Percentiles rank a stretch among this genome's conserved stretches.
Conservation (phyloP, 35 echinoderm and acorn worm genomes). For the Eucidaris tribuloides region DNA sequence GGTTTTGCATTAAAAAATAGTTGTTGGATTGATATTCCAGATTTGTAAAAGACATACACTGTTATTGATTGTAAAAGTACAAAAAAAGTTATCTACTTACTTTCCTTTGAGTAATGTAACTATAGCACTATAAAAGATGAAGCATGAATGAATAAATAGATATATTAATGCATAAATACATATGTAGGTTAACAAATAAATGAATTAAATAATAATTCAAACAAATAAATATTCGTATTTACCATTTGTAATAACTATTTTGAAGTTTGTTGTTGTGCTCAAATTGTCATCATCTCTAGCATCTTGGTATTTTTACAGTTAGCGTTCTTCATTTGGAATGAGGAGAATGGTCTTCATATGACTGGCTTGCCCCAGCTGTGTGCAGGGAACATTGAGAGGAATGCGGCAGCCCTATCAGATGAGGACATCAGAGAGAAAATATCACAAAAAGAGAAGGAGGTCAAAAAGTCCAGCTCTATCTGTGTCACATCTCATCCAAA, state of each 20-base stretch:
- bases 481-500: constrained; percentile 89
- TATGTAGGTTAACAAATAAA: background rate
- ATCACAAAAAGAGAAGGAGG: background rate
- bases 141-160: background rate
- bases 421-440: constrained; percentile 15
- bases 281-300: background rate
- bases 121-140: background rate
- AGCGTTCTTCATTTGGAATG: constrained; percentile 89
- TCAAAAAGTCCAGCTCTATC: background rate
- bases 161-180: background rate
- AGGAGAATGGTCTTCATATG: constrained; percentile 61
- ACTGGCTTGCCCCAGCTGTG: constrained; percentile 63
- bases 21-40: too few relatives aligned
- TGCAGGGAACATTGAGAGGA: constrained; percentile 56
- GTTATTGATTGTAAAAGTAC: too few relatives aligned
- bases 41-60: too few relatives aligned
- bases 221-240: background rate
- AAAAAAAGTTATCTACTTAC: background rate
- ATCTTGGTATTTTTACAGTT: constrained; percentile 35
- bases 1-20: too few relatives aligned
- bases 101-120: background rate
- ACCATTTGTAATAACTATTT: background rate
- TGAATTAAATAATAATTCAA: background rate
- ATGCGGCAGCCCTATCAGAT: constrained; percentile 17
- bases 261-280: background rate